Conservation (phyloP, 2,888 invertebrate genomes). For the Erebia ligea region DNA sequence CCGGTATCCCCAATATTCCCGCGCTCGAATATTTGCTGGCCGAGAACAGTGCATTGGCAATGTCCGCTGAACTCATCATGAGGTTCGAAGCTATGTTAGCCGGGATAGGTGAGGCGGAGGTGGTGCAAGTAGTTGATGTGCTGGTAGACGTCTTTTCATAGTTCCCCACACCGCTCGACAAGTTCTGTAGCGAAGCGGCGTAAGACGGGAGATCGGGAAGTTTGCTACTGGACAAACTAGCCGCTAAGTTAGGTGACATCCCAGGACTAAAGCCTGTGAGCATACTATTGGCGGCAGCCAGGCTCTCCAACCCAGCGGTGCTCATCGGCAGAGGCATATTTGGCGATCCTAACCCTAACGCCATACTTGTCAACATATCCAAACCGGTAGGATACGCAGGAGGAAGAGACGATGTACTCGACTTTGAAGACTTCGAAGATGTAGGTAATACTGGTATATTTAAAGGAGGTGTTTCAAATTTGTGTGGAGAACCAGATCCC, state of each 20-base stretch:
- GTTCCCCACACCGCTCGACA: constrained; percentile 68
- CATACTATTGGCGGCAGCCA: constrained; percentile 80
- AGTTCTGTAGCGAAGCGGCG: constrained; percentile 72
- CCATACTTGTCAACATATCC: constrained; percentile 81
- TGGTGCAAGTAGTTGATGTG: constrained; percentile 76
- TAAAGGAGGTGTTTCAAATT: constrained; percentile 81
- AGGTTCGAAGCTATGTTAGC: constrained; percentile 84
- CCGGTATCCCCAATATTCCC: constrained; percentile 86
- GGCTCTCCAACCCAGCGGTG: constrained; percentile 70
- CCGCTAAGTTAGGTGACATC: constrained; percentile 70
- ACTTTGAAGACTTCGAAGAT: constrained; percentile 83
- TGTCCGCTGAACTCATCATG: constrained; percentile 85
- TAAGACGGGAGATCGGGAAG: constrained; percentile 77
- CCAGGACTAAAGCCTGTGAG: constrained; percentile 70
- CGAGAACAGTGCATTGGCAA: constrained; percentile 87
- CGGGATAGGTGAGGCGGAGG: constrained; percentile 76
- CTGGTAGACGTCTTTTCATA: constrained; percentile 76
- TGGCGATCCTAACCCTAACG: constrained; percentile 70
- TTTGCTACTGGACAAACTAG: constrained; percentile 71
- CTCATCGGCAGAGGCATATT: constrained; percentile 74
- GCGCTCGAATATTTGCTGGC: constrained; percentile 86
- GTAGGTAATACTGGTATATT: constrained; percentile 84
- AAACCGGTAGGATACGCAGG: constrained; percentile 77
- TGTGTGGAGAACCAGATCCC: constrained; percentile 79
- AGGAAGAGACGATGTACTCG: constrained; percentile 78